Evolutionary conservation across 2,113 vertebrate genomes (phyloP).

Genomic region (Cynopterus brachyotis): DNA sequence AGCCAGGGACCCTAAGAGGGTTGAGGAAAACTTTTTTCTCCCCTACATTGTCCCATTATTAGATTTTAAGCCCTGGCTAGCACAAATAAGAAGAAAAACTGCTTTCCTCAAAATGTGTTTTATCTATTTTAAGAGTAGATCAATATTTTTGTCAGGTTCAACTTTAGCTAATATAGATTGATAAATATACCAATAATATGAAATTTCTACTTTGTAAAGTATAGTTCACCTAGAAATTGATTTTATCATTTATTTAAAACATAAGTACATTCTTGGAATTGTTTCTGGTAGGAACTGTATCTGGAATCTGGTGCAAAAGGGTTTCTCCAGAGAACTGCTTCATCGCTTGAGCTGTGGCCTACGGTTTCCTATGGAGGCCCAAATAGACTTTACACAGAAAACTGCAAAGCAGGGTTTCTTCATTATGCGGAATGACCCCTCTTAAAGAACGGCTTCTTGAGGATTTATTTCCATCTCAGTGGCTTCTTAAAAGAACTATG

Average conservation of each 20-base stretch:
- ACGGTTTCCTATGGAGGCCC: not conserved
- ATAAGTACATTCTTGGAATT: slow-evolving; percentile 44
- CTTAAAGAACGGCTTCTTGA: not conserved
- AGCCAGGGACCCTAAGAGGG: not conserved
- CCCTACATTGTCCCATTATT: not conserved
- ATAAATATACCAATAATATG: slow-evolving; percentile 25
- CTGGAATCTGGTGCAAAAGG: not conserved
- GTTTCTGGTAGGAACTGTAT: not conserved
- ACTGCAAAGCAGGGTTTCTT: not conserved
- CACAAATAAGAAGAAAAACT: slow-evolving; percentile 30
- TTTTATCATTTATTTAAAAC: slow-evolving; percentile 59
- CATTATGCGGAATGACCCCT: not conserved
- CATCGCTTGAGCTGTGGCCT: not conserved
- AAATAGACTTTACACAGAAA: not conserved
- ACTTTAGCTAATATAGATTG: slow-evolving; percentile 14
- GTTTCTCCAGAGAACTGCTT: slow-evolving; percentile 31
- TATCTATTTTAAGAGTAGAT: slow-evolving; percentile 40
- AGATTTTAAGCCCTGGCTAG: slow-evolving; percentile 29
- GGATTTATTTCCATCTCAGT: not conserved
- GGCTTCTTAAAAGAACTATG: not conserved
- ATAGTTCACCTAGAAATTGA: slow-evolving; percentile 34
- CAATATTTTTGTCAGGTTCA: slow-evolving; percentile 51
- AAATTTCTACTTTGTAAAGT: slow-evolving; percentile 20
- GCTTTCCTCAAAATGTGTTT: slow-evolving; percentile 36
- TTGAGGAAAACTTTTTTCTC: not conserved